Base-by-base conservation (phyloP, 2,888 invertebrate species). In the Xestia c-nigrum region DNA sequence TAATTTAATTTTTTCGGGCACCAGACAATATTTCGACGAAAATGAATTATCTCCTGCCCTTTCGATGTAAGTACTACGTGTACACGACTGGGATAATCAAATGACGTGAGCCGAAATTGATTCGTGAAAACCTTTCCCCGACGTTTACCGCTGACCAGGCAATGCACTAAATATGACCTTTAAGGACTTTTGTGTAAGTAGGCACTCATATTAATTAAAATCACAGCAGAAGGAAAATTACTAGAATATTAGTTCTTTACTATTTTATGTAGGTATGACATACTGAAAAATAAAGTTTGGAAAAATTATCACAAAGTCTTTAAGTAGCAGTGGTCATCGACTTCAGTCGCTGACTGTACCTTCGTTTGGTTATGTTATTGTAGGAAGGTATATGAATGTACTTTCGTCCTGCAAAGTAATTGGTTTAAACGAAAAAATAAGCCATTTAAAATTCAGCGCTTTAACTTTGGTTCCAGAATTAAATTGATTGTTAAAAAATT, bases 11-110 rank as follows among this genome's bases (percentile, higher is more conserved):
- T 89, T 90, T 91, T 89, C 89, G 87, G 85, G 86, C 87, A 85
- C 80, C 92, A 91, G 91, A 92, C 92, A 93, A 93, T 93, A 93
- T 93, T 93, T 91, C 91, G 89, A 80, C 90, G 87, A 94, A 94
- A 94, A 93, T 92, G 92, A 94, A 94, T 95, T 94, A 94, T 91
- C 90, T 90, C 87, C 90, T 90, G 90, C 93, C 93, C 92, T 92
- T 93, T 91, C 92, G 88, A 87, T 91, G 88, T 87, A 86, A 87
- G 88, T 88, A 88, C 87, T 85, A 78, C 78, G 84, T 81, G 85
- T 89, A 88, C 86, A 87, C 83, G 83, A 87, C 90, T 91, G 90
- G 89, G 89, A 89, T 93, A 94, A 94, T 94, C 91, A 93, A 94
- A 94, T 94, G 91, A 93, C 86, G 90, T 72, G 84, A 87, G 86